phyloP scores from a whole-genome alignment of 2,113 vertebrate genomes.

The Lontra canadensis region DNA sequence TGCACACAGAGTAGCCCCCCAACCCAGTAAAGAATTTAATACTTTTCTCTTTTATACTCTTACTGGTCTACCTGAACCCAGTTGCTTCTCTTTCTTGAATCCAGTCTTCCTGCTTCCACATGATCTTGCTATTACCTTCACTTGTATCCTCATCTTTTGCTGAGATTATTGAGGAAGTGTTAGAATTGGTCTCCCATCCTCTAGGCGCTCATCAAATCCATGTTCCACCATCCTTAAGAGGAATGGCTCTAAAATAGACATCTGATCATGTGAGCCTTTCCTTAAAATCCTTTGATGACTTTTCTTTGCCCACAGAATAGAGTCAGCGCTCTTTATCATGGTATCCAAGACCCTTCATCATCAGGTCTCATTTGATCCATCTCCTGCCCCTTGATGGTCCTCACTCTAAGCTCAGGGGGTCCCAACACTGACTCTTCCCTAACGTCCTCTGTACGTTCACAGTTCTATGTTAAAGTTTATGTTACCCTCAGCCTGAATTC shows the following conservation, averaged over 20 bases:
- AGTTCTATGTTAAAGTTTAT: not conserved
- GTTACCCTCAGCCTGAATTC: not conserved
- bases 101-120: not conserved
- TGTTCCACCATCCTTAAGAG: not conserved
- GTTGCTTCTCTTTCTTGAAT: not conserved
- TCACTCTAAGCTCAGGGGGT: not conserved
- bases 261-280: not conserved
- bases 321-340: not conserved
- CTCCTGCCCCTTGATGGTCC: not conserved
- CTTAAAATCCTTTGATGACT: not conserved
- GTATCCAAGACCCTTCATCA: not conserved
- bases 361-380: not conserved
- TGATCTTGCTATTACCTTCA: not conserved
- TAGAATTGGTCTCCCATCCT: not conserved
- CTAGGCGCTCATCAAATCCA: not conserved
- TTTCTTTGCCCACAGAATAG: not conserved
- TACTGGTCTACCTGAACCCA: not conserved
- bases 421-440: not conserved
- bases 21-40: not conserved
- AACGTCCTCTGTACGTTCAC: not conserved
- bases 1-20: not conserved
- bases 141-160: not conserved
- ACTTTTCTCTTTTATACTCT: not conserved
- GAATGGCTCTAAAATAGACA: not conserved
- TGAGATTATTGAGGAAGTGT: not conserved